Evolutionary conservation across 2,888 invertebrate genomes (phyloP).

Genomic region (Dendrolimus houi): DNA sequence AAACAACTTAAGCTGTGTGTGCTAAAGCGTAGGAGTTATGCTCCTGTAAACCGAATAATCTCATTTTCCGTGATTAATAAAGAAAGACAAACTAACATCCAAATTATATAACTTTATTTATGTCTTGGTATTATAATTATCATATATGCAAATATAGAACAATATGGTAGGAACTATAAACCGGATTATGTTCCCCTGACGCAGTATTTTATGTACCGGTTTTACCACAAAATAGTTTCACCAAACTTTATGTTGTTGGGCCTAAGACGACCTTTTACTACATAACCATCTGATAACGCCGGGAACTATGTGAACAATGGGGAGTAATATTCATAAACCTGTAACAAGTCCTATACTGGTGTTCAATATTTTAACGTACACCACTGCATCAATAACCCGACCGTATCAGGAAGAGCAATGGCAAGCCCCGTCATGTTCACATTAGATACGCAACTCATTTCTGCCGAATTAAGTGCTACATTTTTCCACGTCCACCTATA

Average conservation of each 20-base stretch:
- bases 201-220: neutral
- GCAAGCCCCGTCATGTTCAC: constrained; percentile 28
- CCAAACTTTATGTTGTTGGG: neutral
- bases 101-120: no score
- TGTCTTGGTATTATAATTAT: no score
- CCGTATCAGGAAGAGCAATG: constrained; percentile 29
- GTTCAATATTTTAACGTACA: constrained; percentile 12
- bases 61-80: no score
- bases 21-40: no score
- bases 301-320: neutral
- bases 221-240: neutral
- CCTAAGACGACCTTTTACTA: neutral
- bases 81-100: no score
- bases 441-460: constrained; percentile 60
- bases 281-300: neutral
- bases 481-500: constrained; percentile 71
- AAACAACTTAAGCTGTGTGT: no score
- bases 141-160: neutral
- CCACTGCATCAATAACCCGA: constrained; percentile 25
- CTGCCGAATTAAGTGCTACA: constrained; percentile 65
- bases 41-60: no score
- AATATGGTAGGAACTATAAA: neutral
- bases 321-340: neutral
- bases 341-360: neutral
- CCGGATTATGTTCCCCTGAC: neutral